Percentiles rank a stretch among this genome's conserved stretches.
Evolutionary conservation across 2,888 invertebrate genomes (phyloP).

Genomic region (Chelonus formosanus): DNA sequence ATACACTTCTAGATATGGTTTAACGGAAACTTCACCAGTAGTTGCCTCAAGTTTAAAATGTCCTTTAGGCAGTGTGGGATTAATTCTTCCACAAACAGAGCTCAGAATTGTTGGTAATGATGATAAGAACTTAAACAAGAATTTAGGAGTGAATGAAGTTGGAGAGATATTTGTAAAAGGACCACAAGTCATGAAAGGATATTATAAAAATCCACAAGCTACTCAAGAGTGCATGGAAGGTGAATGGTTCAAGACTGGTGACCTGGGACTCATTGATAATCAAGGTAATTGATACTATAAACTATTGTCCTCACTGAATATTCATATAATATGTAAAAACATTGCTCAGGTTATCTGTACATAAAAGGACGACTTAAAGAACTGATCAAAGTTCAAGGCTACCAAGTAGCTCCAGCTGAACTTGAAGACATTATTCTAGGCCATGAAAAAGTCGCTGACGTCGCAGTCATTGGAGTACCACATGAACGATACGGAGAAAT

Average conservation of each 20-base stretch:
- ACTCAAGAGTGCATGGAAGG: conserved; percentile 75
- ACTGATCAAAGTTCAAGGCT: conserved; percentile 80
- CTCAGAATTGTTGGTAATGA: conserved; percentile 58
- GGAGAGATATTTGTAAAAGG: conserved; percentile 64
- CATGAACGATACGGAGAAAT: conserved; percentile 76
- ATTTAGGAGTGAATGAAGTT: conserved; percentile 57
- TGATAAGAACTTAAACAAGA: conserved; percentile 36
- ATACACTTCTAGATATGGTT: conserved; percentile 69
- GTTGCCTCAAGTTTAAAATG: conserved; percentile 60
- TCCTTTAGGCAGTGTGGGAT: conserved; percentile 50
- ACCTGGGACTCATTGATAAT: conserved; percentile 53
- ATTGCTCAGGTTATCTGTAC: conserved; percentile 65
- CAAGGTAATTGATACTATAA: background rate
- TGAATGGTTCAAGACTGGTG: conserved; percentile 82
- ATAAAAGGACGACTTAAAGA: conserved; percentile 84
- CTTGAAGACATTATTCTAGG: conserved; percentile 76
- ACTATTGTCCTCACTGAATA: too few relatives aligned
- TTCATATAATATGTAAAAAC: too few relatives aligned
- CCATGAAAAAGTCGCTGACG: conserved; percentile 78
- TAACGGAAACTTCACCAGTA: conserved; percentile 77
- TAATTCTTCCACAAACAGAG: conserved; percentile 62
- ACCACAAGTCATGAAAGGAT: conserved; percentile 84
- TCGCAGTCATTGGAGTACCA: conserved; percentile 80
- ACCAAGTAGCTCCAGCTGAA: conserved; percentile 85
- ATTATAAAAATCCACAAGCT: conserved; percentile 78